phyloP scores from a whole-genome alignment of 2,113 vertebrate species.

The Eulacestoma nigropectus region DNA sequence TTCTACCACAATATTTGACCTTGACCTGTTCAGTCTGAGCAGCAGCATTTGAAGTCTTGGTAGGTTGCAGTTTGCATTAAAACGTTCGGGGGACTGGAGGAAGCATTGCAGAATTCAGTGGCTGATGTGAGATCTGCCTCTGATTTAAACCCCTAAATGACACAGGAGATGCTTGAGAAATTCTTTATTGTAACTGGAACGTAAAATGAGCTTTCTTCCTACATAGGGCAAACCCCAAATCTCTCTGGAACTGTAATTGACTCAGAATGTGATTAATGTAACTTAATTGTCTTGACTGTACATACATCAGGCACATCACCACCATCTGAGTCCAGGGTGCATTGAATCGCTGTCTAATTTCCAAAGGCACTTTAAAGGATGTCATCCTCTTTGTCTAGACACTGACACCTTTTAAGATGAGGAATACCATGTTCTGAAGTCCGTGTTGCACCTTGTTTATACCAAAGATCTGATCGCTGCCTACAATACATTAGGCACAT shows the following conservation, averaged over 20 bases:
- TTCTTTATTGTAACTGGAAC: constrained; percentile 47
- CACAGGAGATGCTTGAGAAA: constrained; percentile 34
- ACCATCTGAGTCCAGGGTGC: constrained; percentile 55
- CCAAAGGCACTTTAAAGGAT: constrained; percentile 57
- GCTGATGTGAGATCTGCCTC: not conserved
- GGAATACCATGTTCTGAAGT: constrained; percentile 23
- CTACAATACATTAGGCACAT: constrained; percentile 9
- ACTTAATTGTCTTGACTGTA: constrained; percentile 71
- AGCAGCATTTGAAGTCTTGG: not conserved
- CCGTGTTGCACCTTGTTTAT: constrained; percentile 28
- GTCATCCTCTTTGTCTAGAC: constrained; percentile 56
- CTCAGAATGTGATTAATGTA: constrained; percentile 69
- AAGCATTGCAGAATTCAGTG: not conserved
- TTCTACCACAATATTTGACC: not conserved
- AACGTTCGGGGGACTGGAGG: not conserved
- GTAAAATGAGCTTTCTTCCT: constrained; percentile 48
- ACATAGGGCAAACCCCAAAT: constrained; percentile 53
- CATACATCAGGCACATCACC: constrained; percentile 60
- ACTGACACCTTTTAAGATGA: constrained; percentile 53
- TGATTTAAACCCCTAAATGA: constrained; percentile 2
- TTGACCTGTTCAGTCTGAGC: not conserved
- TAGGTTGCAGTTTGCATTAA: not conserved
- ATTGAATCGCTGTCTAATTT: constrained; percentile 55
- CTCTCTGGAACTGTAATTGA: constrained; percentile 62
- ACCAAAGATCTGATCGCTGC: constrained; percentile 29